A percentile compares a stretch with the other conserved stretches of the same genome.
Conservation (phyloP, 1,140 invertebrate genomes). For the Drosophila hydei region DNA sequence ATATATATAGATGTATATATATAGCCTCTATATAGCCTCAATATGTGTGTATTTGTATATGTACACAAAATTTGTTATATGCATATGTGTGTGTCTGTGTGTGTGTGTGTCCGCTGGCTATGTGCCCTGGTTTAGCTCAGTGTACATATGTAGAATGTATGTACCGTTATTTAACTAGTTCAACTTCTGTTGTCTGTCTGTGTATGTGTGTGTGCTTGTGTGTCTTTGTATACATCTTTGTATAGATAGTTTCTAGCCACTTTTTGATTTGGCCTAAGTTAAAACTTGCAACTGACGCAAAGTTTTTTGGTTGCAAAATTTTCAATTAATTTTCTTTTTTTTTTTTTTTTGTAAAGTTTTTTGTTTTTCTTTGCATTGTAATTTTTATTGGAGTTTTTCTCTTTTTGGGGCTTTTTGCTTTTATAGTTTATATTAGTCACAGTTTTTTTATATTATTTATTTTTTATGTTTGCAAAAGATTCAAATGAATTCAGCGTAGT, state of each 20-base stretch:
- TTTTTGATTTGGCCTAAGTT: constrained; percentile 30
- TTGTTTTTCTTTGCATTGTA: not conserved
- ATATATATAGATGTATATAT: constrained; percentile 55
- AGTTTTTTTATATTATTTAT: constrained; percentile 45
- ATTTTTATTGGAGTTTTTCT: constrained; percentile 47
- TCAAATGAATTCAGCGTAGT: constrained; percentile 72
- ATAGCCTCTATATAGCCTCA: constrained; percentile 42
- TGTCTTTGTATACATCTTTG: constrained; percentile 7
- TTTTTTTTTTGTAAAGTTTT: constrained; percentile 22
- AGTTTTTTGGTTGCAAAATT: constrained; percentile 38
- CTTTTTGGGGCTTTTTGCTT: constrained; percentile 21
- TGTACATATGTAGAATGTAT: constrained; percentile 79
- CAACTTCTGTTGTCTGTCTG: constrained; percentile 53
- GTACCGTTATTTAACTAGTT: constrained; percentile 56
- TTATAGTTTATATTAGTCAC: constrained; percentile 64
- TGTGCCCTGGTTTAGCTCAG: constrained; percentile 20
- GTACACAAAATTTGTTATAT: constrained; percentile 17
- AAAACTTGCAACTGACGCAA: constrained; percentile 35
- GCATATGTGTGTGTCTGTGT: constrained; percentile 17
- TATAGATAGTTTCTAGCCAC: constrained; percentile 24
- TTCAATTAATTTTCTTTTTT: constrained; percentile 27
- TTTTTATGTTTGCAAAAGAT: constrained; percentile 66
- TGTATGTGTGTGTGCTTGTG: constrained; percentile 35
- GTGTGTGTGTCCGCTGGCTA: constrained; percentile 21
- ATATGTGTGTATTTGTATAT: constrained; percentile 34